Percentiles rank a stretch among this genome's conserved stretches.
phyloP scores from a whole-genome alignment of 2,113 vertebrate genomes.

The Ictalurus punctatus region DNA sequence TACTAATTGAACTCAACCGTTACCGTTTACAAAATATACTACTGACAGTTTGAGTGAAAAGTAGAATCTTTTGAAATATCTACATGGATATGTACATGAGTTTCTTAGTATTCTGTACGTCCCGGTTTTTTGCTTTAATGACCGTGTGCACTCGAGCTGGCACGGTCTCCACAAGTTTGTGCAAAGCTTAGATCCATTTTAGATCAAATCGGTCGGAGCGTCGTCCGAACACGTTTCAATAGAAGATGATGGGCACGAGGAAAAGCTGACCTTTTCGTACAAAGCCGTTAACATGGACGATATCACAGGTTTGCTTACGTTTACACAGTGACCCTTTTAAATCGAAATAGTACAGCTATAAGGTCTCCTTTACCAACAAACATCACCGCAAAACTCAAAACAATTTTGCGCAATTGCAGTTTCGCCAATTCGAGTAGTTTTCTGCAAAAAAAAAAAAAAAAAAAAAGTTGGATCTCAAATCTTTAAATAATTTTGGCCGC shows the following conservation, averaged over 20 bases:
- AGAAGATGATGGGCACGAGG: not conserved
- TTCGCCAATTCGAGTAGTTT: too few species aligned
- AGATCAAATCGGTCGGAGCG: not conserved
- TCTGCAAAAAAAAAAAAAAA: too few species aligned
- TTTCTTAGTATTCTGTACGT: not conserved
- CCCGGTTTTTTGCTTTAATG: not conserved
- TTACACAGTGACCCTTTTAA: not conserved
- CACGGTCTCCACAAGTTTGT: not conserved
- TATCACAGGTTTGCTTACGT: not conserved
- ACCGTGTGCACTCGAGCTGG: not conserved
- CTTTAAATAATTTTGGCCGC: too few species aligned
- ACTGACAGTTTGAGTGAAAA: not conserved
- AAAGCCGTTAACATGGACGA: not conserved
- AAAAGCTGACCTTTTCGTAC: not conserved
- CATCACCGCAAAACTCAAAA: too few species aligned
- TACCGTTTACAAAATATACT: not conserved
- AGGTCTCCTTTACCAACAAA: too few species aligned
- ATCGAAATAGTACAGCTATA: too few species aligned
- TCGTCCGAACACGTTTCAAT: not conserved
- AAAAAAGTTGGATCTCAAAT: too few species aligned
- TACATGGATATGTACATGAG: not conserved
- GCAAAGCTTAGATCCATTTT: not conserved
- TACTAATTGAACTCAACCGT: not conserved
- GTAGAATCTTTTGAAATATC: not conserved
- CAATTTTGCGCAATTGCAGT: too few species aligned